Conservation (phyloP, 2,888 invertebrate genomes). For the Gnatocerus cornutus region DNA sequence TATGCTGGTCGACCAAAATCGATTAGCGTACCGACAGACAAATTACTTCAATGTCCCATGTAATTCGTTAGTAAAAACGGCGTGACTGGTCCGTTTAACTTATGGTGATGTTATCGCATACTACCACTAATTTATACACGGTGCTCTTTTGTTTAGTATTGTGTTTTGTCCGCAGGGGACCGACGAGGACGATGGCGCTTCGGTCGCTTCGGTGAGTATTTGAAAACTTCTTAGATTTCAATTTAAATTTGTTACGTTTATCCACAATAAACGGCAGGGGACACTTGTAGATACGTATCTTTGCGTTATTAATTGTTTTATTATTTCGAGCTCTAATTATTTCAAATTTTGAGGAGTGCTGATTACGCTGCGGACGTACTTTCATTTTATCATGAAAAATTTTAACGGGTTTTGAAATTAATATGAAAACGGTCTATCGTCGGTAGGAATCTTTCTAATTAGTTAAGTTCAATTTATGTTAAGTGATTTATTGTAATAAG, state of each 20-base stretch:
- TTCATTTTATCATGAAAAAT: too few species aligned
- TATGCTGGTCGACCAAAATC: background rate
- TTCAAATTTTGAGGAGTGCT: constrained; percentile 38
- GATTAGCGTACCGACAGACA: constrained; percentile 60
- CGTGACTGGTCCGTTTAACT: constrained; percentile 70
- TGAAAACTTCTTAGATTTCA: constrained; percentile 28
- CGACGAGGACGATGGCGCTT: constrained; percentile 84
- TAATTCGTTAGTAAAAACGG: constrained; percentile 69
- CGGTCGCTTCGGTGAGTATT: constrained; percentile 81
- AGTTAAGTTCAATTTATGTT: too few species aligned
- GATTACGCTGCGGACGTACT: too few species aligned
- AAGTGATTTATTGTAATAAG: too few species aligned
- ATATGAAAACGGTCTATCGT: too few species aligned
- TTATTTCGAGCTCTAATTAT: constrained; percentile 39
- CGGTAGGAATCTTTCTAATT: too few species aligned
- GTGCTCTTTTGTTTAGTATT: constrained; percentile 69
- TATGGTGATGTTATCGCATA: constrained; percentile 67
- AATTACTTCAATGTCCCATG: constrained; percentile 67
- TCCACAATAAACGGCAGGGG: constrained; percentile 5
- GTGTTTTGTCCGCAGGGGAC: constrained; percentile 77
- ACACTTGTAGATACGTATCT: constrained; percentile 31
- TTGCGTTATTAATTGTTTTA: constrained; percentile 28
- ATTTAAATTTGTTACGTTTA: constrained; percentile 48
- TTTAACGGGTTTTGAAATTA: too few species aligned
- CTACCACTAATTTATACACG: constrained; percentile 70